Evolutionary conservation across 2,113 vertebrate genomes (phyloP).

Genomic region (Myodes glareolus): DNA sequence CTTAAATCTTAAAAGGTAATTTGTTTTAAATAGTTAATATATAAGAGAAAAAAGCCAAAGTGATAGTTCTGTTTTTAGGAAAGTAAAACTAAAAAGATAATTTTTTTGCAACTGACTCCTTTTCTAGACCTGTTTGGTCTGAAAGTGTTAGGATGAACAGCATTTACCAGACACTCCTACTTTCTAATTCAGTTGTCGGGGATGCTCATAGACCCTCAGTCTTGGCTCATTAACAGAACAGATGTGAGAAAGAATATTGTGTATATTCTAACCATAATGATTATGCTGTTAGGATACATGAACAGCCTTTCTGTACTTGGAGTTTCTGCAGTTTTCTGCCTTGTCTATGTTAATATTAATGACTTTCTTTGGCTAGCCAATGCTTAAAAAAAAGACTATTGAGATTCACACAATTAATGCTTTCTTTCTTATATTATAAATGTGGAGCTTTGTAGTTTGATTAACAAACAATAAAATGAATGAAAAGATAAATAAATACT

Average conservation of each 20-base stretch:
- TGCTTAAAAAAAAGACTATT: slow-evolving; percentile 29
- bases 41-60: background rate
- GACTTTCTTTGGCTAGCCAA: slow-evolving; percentile 56
- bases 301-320: slow-evolving; percentile 76
- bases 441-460: slow-evolving; percentile 37
- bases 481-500: slow-evolving; percentile 33
- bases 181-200: slow-evolving; percentile 75
- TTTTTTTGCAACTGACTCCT: slow-evolving; percentile 51
- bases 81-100: slow-evolving; percentile 66
- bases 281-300: slow-evolving; percentile 71
- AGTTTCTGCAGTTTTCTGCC: slow-evolving; percentile 68
- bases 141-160: slow-evolving; percentile 45
- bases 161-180: slow-evolving; percentile 63
- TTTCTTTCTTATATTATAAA: slow-evolving; percentile 71
- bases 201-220: slow-evolving; percentile 72
- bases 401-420: slow-evolving; percentile 55
- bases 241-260: slow-evolving; percentile 77
- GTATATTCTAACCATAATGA: slow-evolving; percentile 72
- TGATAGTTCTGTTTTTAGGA: slow-evolving; percentile 43
- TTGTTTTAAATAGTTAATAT: slow-evolving; percentile 7
- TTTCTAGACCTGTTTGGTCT: slow-evolving; percentile 50
- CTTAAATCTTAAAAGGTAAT: slow-evolving; percentile 37
- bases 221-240: slow-evolving; percentile 75
- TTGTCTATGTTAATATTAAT: slow-evolving; percentile 76
- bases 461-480: slow-evolving; percentile 7